Conservation (phyloP, 2,888 invertebrate species). For the Drosophila parthenogenetica region DNA sequence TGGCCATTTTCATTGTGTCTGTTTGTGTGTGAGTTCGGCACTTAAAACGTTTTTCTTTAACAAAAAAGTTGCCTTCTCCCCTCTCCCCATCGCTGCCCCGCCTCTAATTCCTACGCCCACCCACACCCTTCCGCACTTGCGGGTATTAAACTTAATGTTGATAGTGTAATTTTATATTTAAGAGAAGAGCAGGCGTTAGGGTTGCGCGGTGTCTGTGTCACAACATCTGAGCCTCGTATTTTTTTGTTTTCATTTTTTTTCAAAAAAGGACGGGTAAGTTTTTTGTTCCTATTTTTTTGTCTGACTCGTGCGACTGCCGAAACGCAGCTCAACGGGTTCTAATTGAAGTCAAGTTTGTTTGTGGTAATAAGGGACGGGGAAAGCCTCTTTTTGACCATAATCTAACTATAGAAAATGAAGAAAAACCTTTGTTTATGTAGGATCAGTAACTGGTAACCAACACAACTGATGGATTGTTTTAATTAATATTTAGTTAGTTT, state of each 20-base stretch:
- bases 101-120: constrained; percentile 15
- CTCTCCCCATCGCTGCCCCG: constrained; percentile 22
- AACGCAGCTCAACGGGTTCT: constrained; percentile 59
- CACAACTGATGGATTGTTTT: too few species aligned
- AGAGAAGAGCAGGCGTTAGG: constrained; percentile 57
- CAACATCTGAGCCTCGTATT: constrained; percentile 30
- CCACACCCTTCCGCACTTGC: constrained; percentile 67
- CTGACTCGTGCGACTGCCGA: constrained; percentile 34
- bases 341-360: constrained; percentile 69
- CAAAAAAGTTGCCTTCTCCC: constrained; percentile 42
- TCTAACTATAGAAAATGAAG: not conserved
- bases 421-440: not conserved
- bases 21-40: constrained; percentile 58
- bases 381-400: not conserved
- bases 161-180: constrained; percentile 82
- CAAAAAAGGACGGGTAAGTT: constrained; percentile 31
- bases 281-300: constrained; percentile 29
- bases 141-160: constrained; percentile 82
- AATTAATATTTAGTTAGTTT: too few species aligned
- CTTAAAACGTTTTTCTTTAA: constrained; percentile 71
- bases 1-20: constrained; percentile 64
- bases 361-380: not conserved
- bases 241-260: constrained; percentile 30
- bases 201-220: constrained; percentile 56
- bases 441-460: not conserved